Evolutionary conservation across 2,797 vertebrate species (phyloP), one percentile per base, ranked within the genome.

Genomic region (Clamator glandarius): DNA sequence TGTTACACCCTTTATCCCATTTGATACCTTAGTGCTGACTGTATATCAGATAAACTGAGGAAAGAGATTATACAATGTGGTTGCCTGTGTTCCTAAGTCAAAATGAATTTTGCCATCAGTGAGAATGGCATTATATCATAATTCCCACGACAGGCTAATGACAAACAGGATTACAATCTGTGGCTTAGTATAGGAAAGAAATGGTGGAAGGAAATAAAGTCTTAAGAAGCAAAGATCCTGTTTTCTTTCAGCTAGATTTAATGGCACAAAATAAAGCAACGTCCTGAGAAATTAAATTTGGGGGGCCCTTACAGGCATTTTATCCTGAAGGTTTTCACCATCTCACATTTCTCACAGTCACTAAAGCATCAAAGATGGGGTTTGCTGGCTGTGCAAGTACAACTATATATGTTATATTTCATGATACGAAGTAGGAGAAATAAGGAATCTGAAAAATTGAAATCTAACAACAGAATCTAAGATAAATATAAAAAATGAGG

Each of bases 141-240:
- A 91, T 95, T 96, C 93, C 90, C 93, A 96, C 31, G 35, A 69
- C 31, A 77, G 51, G 46, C 11, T 75, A 84, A 72, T 91, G 83
- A 87, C 92, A 94, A 93, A 93, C 66, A 95, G 92, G 92, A 93
- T 95, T 92, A 87, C 73, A 85, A 6, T 92, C 82, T 94, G 69
- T 1, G 4, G 12, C 0, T 80, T 55, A 75, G 64, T 18, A 29
- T 54, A 92, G 72, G 72, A 89, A 95, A 96, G 92, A 95, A 96
- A 87, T 16, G 95, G 79, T 52, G 84, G 91, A 95, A 95, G 93
- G 94, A 95, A 96, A 69, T 63, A 51, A 84, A 85, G 64, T 83
- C 78, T 66, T 91, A 93, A 72, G 79, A 91, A 94, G 80, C 69
- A 87, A 92, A 95, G 87, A 62, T 80, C 69, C 66, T 95, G 69